Evolutionary conservation across 2,888 invertebrate species (phyloP), one percentile per base, ranked within the genome.

Genomic region (Torymus tubicola): DNA sequence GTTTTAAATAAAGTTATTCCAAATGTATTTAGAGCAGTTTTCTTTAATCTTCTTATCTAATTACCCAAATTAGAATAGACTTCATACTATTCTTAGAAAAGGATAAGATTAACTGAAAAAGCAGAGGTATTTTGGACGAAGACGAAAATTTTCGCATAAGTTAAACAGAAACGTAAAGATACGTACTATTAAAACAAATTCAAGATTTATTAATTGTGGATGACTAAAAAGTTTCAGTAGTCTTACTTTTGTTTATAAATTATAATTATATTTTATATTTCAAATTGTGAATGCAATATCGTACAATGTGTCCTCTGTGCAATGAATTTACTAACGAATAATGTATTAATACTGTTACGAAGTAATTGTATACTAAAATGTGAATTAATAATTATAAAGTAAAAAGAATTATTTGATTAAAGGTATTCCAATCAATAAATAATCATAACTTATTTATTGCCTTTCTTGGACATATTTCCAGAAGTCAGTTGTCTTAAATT

Each of bases 111-210:
- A 90, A 90, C 90, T 89, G 89, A 88, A 90, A 86, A 88, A 88
- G 90, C 90, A 91, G 90, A 90, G 90, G 90, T 91, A 91, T 91
- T 91, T 89, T 91, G 90, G 90, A 91, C 90, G 87, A 89, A 86
- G 89, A 81, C 78, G 73, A 69, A 67, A 73, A 53, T 68, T 63
- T 67, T 85, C 87, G 86, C 42, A 21, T 14, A 60, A 68, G n/a
- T 57, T 60, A 55, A 84, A 42, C 42, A 83, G 82, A 83, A 84
- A 83, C 52, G 13, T 16, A 65, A n/a, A 75, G 53, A 67, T 3
- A 83, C 82, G 81, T 84, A 84, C 84, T 85, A 75, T 70, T 76
- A 13, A 74, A 80, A 75, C 69, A 80, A 74, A 80, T 71, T 75
- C 60, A 80, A 61, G 70, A 76, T 76, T 71, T 24, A 4, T 55